These are phyloP conservation scores for Luehdorfia chinensis DNA, from an alignment of 1,140 invertebrate genomes.

Conservation along the genomic window DNA sequence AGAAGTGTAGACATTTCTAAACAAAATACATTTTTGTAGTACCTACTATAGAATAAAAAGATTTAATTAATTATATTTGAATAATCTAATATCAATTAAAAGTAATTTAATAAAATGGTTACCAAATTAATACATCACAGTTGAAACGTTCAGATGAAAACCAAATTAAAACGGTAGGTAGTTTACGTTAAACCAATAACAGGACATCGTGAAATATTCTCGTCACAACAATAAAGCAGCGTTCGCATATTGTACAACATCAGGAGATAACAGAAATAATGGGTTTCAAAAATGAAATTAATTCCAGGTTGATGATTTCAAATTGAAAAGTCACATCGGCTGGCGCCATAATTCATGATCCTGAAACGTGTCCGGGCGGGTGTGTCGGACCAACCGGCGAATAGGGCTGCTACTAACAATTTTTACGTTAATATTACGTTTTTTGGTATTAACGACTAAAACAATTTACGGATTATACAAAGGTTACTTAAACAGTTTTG, in stretches of 20 bases:
- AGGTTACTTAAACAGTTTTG: too few species aligned
- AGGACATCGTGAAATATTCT: slow-evolving; percentile 56
- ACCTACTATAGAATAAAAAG: too few species aligned
- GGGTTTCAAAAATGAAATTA: slow-evolving; percentile 77
- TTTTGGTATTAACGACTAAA: neutral
- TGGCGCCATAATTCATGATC: slow-evolving; percentile 73
- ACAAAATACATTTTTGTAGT: too few species aligned
- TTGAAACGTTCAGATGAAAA: slow-evolving; percentile 13
- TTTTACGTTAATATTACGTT: too few species aligned
- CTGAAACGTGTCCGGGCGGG: slow-evolving; percentile 75
- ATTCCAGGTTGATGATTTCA: slow-evolving; percentile 78
- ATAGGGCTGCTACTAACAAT: slow-evolving; percentile 58
- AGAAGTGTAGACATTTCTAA: too few species aligned
- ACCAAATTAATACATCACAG: slow-evolving; percentile 3
- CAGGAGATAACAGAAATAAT: slow-evolving; percentile 75
- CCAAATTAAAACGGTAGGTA: slow-evolving; percentile 30
- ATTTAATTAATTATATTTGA: too few species aligned
- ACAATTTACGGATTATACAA: too few species aligned
- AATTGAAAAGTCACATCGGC: slow-evolving; percentile 77
- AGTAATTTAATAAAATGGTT: neutral
- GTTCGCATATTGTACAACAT: slow-evolving; percentile 71
- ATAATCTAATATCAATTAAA: too few species aligned
- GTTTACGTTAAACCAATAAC: neutral
- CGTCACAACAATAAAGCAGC: slow-evolving; percentile 64
- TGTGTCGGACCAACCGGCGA: slow-evolving; percentile 53